phyloP scores from a whole-genome alignment of 2,888 invertebrate genomes.

The Agrochola lota region DNA sequence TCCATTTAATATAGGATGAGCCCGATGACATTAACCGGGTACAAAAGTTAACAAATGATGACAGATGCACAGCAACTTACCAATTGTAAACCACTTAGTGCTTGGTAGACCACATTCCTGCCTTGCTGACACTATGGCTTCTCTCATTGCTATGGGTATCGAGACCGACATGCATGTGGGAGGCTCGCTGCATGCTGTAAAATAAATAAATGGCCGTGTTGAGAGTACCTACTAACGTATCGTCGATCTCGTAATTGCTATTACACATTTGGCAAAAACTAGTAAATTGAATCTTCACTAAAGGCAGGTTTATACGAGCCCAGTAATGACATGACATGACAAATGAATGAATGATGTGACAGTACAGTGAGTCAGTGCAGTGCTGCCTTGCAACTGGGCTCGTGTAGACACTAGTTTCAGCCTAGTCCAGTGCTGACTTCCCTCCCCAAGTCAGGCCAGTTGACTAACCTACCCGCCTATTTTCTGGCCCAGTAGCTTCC shows the following conservation, averaged over 20 bases:
- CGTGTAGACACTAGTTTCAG: too few species aligned
- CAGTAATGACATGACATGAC: too few species aligned
- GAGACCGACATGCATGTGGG: constrained; percentile 80
- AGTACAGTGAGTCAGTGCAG: too few species aligned
- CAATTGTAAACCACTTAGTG: constrained; percentile 88
- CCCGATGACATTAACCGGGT: background rate
- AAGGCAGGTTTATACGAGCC: too few species aligned
- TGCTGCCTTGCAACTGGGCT: too few species aligned
- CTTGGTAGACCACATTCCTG: constrained; percentile 87
- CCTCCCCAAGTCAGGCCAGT: too few species aligned
- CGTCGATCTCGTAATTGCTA: background rate
- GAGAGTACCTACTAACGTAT: background rate
- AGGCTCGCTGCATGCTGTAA: constrained; percentile 85
- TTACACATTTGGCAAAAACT: background rate
- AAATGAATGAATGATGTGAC: too few species aligned
- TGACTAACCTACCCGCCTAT: too few species aligned
- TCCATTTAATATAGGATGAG: too few species aligned
- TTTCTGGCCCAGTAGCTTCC: too few species aligned
- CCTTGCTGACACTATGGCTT: constrained; percentile 91
- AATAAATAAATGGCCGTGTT: background rate
- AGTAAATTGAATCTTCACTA: background rate
- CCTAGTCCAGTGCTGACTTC: too few species aligned
- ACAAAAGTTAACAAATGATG: background rate
- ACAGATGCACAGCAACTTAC: constrained; percentile 75
- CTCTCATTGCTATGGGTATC: constrained; percentile 89